Evolutionary conservation across 2,113 vertebrate species (phyloP).

Genomic region (Nibea coibor): DNA sequence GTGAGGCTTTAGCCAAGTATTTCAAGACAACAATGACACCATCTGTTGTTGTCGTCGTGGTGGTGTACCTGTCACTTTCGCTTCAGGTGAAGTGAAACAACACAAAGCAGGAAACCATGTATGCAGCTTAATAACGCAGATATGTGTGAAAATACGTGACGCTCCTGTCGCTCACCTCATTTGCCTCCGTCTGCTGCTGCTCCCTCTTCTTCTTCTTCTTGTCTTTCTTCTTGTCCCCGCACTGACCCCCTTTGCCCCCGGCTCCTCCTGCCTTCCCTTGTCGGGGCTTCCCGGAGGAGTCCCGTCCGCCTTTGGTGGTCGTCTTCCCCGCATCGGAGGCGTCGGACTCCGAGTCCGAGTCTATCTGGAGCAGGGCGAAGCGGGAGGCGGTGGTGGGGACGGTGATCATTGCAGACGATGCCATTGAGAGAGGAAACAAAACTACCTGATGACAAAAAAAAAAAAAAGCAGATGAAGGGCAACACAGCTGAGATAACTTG

Average conservation of each 20-base stretch:
- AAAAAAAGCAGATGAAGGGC: background rate
- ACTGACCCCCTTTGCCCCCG: constrained; percentile 83
- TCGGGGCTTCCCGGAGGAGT: constrained; percentile 82
- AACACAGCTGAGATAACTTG: constrained; percentile 24
- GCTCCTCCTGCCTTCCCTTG: constrained; percentile 72
- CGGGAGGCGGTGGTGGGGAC: constrained; percentile 93
- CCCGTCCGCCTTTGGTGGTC: constrained; percentile 73
- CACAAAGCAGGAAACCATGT: background rate
- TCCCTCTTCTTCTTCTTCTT: constrained; percentile 91
- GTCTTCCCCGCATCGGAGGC: constrained; percentile 86
- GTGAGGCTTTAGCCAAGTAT: too few relatives aligned
- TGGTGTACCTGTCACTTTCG: constrained; percentile 36
- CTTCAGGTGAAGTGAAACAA: constrained; percentile 49
- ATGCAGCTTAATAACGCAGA: background rate
- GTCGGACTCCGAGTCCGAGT: constrained; percentile 90
- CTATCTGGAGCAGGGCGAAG: constrained; percentile 93
- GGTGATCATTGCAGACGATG: constrained; percentile 88
- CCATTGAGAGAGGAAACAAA: constrained; percentile 78
- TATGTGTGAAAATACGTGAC: background rate
- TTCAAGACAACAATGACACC: too few relatives aligned
- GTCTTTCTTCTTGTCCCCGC: constrained; percentile 90
- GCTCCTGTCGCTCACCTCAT: constrained; percentile 84
- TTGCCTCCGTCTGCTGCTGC: constrained; percentile 92
- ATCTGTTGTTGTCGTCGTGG: background rate
- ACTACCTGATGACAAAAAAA: background rate